Percentiles rank a stretch among this genome's conserved stretches.
These are phyloP conservation scores for Bibio marci DNA, from an alignment of 2,888 invertebrate genomes.

Conservation along the genomic window DNA sequence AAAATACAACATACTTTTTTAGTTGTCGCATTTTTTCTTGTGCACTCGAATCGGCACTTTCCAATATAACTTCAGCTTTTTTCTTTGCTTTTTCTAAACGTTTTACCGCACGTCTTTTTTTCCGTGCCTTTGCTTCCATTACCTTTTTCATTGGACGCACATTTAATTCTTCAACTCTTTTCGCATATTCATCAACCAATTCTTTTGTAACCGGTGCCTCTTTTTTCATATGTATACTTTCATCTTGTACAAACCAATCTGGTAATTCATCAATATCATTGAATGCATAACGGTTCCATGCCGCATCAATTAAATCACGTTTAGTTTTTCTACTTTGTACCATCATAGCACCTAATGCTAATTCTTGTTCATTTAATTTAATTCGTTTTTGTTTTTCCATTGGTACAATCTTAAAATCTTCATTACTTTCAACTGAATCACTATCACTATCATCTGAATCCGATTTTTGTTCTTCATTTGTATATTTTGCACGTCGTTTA, in stretches of 20 bases:
- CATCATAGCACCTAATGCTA: conserved; percentile 85
- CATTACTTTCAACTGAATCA: conserved; percentile 6
- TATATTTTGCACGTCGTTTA: conserved; percentile 21
- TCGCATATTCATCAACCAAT: conserved; percentile 70
- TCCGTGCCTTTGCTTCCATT: conserved; percentile 92
- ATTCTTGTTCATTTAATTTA: conserved; percentile 67
- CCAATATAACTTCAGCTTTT: conserved; percentile 85
- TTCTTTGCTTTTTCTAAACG: conserved; percentile 88
- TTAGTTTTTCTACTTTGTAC: conserved; percentile 79
- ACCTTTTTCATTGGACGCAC: conserved; percentile 95
- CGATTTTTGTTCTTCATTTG: conserved; percentile 13
- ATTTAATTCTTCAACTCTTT: conserved; percentile 70
- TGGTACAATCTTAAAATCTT: conserved; percentile 7
- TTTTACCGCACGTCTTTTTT: conserved; percentile 76
- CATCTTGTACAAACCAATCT: conserved; percentile 92
- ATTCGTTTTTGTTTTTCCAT: conserved; percentile 33
- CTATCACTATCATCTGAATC: background rate
- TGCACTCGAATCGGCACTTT: conserved; percentile 76
- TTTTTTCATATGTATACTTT: conserved; percentile 74
- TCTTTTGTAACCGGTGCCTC: conserved; percentile 72
- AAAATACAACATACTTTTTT: conserved; percentile 45
- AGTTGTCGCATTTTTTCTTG: conserved; percentile 85
- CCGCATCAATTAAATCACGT: conserved; percentile 76
- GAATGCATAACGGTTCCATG: conserved; percentile 85
- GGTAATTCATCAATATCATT: conserved; percentile 76